These are phyloP conservation scores for Scaptomyza hsui DNA, from an alignment of 1,140 invertebrate species.

Conservation along the genomic window DNA sequence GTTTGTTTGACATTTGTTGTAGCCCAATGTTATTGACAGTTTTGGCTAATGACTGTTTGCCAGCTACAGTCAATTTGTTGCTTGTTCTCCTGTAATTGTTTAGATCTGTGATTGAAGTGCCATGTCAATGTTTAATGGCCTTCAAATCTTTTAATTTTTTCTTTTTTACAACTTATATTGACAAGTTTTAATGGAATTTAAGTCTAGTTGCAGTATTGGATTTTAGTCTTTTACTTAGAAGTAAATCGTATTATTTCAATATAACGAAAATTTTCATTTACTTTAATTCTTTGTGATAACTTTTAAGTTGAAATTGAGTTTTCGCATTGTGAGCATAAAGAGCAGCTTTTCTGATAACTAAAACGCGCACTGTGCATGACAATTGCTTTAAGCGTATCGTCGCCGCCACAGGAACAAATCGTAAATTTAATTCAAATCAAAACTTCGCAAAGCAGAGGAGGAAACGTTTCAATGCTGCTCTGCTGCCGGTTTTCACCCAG, in stretches of 20 bases:
- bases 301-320: background rate
- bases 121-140: conserved; percentile 8
- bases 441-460: conserved; percentile 42
- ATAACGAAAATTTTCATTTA: background rate
- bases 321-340: background rate
- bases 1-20: conserved; percentile 42
- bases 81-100: conserved; percentile 4
- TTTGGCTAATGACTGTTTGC: conserved; percentile 62
- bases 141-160: background rate
- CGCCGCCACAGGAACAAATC: conserved; percentile 54
- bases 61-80: conserved; percentile 8
- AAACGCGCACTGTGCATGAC: background rate
- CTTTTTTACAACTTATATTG: background rate
- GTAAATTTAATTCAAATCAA: conserved; percentile 72
- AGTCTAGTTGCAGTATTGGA: background rate
- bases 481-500: conserved; percentile 34
- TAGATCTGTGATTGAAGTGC: conserved; percentile 14
- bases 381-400: conserved; percentile 48
- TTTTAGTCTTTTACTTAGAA: too few species aligned
- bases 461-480: conserved; percentile 48
- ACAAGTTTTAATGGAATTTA: background rate
- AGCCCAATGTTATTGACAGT: conserved; percentile 38
- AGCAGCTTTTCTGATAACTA: conserved; percentile 14
- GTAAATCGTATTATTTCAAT: too few species aligned
- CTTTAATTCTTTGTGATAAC: background rate